Conservation (phyloP, 2,113 vertebrate species). For the Myotis davidii region DNA sequence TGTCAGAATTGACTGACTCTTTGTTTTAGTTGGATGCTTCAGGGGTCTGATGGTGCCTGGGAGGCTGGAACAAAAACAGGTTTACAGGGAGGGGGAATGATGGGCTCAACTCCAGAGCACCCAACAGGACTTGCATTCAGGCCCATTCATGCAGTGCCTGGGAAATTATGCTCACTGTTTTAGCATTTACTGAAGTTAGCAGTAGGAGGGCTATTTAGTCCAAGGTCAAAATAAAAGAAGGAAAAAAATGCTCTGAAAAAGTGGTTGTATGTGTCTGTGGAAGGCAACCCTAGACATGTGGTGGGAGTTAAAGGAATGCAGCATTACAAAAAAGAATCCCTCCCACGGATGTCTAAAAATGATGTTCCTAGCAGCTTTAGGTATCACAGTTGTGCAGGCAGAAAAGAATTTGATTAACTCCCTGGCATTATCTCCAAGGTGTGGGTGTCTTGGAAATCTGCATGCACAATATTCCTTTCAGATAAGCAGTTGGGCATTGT, state of each 20-base stretch:
- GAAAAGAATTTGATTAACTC: constrained; percentile 78
- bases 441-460: constrained; percentile 76
- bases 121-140: background rate
- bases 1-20: background rate
- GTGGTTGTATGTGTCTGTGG: constrained; percentile 55
- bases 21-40: background rate
- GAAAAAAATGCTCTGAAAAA: constrained; percentile 38
- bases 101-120: background rate
- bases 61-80: background rate
- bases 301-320: constrained; percentile 76
- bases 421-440: constrained; percentile 68
- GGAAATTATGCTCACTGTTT: background rate
- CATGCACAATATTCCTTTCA: constrained; percentile 48
- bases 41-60: background rate
- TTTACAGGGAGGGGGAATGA: background rate
- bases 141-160: background rate
- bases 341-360: constrained; percentile 81
- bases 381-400: constrained; percentile 81
- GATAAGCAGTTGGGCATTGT: constrained; percentile 35
- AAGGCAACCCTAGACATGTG: constrained; percentile 74
- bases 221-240: background rate
- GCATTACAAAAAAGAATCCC: constrained; percentile 77
- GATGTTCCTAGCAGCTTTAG: constrained; percentile 79
- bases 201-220: constrained; percentile 10
- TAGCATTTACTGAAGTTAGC: background rate